Evolutionary conservation across 2,113 vertebrate species (phyloP), one percentile per base, ranked within the genome.

Genomic region (Synchiropus splendidus): DNA sequence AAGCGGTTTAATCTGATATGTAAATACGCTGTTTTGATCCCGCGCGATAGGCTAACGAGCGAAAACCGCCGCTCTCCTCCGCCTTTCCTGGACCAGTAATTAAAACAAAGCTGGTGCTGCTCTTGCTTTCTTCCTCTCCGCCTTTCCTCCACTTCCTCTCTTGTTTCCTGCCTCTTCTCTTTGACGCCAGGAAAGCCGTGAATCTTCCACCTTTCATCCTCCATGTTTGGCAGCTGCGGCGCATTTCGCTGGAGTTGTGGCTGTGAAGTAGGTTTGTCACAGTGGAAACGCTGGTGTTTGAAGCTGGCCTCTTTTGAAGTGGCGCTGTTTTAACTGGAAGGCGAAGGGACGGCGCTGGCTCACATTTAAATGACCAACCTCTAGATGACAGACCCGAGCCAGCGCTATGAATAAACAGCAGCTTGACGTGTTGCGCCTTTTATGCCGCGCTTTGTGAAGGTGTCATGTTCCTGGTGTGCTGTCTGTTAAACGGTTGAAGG

Each of bases 1-100:
- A 84, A 88, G 87, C 87, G 81, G 85, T 89, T 87, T 89, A 91
- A 94, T 94, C 89, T 86, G 88, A 90, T 90, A 95, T 93, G 93
- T 91, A 95, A 97, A 95, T 95, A 89, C 79, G 80, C 71, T 70
- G 81, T 87, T 27, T 89, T 89, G 89, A 87, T 90, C 87, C 86
- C 87, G 85, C 87, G 85, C 67, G 69, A 78, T 72, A 77, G 82
- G 79, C 85, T 94, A 92, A 96, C 87, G 87, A 92, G 88, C 81
- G 75, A 63, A 72, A 87, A 58, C 67, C 54, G 71, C 75, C 40
- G 51, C 49, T 57, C 71, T 73, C 59, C 65, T 48, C 56, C 46
- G 39, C 65, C 70, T 75, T 71, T 63, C 67, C 66, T 46, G 32
- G 55, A 18, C 65, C 83, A 82, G 67, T 89, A 90, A 90, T 92